Evolutionary conservation across 2,888 invertebrate species (phyloP).

Genomic region (Xanthostigma xanthostigma): DNA sequence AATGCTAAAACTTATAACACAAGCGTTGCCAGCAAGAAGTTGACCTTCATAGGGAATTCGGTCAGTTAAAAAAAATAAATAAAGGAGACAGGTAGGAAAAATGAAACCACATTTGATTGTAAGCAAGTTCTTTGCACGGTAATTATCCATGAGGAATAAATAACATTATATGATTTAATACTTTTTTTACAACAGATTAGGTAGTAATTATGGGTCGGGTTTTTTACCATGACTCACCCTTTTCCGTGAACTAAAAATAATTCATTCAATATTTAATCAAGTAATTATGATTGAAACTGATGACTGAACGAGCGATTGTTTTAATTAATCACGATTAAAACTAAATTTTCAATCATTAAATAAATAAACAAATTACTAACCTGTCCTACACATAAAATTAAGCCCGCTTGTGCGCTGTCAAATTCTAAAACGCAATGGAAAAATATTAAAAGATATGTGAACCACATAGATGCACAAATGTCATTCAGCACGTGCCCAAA

Average conservation of each 20-base stretch:
- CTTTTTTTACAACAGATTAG: background rate
- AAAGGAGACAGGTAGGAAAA: no score
- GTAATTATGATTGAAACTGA: no score
- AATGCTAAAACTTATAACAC: no score
- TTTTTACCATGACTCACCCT: slow-evolving; percentile 28
- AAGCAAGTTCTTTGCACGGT: no score
- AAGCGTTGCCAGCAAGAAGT: no score
- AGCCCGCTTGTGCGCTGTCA: slow-evolving; percentile 40
- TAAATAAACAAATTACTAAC: slow-evolving; percentile 45
- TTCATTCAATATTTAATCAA: background rate
- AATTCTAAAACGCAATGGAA: slow-evolving; percentile 48
- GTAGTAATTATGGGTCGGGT: slow-evolving; percentile 34
- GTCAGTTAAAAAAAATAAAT: no score
- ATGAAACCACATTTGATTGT: no score
- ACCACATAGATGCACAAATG: slow-evolving; percentile 90
- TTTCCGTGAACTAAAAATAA: background rate
- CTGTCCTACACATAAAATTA: slow-evolving; percentile 67
- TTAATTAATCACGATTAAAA: background rate
- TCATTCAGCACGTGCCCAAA: slow-evolving; percentile 87
- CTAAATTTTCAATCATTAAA: background rate
- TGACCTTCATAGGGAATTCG: no score
- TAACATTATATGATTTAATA: no score
- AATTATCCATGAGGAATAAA: no score
- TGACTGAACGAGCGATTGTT: background rate
- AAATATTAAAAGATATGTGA: slow-evolving; percentile 79